These are phyloP conservation scores for Plusia festucae DNA, from an alignment of 2,888 invertebrate species.

Conservation along the genomic window DNA sequence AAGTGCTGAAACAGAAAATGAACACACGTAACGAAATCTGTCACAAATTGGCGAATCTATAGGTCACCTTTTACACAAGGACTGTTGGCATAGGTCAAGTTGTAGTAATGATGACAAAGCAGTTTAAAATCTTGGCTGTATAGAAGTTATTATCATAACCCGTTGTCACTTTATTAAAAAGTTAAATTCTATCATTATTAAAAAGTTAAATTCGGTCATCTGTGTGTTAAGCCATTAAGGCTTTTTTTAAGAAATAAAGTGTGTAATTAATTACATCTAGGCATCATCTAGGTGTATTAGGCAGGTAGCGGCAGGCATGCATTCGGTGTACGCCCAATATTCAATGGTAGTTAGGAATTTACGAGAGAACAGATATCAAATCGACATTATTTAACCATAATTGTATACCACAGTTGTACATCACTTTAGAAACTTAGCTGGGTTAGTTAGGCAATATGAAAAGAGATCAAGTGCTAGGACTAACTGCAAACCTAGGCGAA, in stretches of 20 bases:
- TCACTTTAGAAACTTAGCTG: too few species aligned
- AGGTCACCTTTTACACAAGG: not conserved
- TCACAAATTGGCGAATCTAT: not conserved
- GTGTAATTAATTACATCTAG: too few species aligned
- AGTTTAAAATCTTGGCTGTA: not conserved
- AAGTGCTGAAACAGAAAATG: not conserved
- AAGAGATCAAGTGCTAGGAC: not conserved
- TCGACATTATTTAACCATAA: too few species aligned
- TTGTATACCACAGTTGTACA: too few species aligned
- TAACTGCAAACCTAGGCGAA: not conserved
- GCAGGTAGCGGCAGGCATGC: too few species aligned
- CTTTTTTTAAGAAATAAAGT: too few species aligned
- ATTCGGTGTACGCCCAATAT: too few species aligned
- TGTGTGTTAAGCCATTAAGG: not conserved
- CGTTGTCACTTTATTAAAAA: not conserved
- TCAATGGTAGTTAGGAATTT: too few species aligned
- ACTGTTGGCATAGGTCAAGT: conserved; percentile 3
- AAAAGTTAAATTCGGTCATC: not conserved
- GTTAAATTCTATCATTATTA: not conserved
- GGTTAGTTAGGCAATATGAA: not conserved
- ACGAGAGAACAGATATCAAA: too few species aligned
- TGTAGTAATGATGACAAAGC: not conserved
- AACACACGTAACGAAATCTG: not conserved
- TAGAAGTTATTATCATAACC: not conserved
- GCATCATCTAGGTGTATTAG: too few species aligned